Conservation (phyloP, 2,888 invertebrate species). For the Philonicus albiceps region DNA sequence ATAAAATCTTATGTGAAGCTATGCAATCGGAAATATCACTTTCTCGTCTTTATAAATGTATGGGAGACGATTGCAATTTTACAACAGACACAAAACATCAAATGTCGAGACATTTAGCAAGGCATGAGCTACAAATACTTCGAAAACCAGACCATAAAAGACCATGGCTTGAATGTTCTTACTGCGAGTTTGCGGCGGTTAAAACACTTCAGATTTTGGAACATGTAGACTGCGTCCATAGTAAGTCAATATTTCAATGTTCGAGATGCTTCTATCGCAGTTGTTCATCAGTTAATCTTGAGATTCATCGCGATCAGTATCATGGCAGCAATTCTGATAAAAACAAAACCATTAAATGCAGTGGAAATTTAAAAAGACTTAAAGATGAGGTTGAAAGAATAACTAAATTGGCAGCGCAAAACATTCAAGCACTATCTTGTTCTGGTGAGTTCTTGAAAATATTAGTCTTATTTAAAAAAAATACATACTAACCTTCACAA, state of each 20-base stretch:
- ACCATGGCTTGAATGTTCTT: constrained; percentile 23
- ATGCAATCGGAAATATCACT: not conserved
- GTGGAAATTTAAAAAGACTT: not conserved
- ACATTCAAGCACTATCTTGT: not conserved
- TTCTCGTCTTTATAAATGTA: not conserved
- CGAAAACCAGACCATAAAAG: not conserved
- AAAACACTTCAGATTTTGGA: not conserved
- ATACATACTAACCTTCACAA: not conserved
- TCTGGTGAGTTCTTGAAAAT: not conserved
- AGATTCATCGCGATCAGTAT: not conserved
- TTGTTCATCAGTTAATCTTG: not conserved
- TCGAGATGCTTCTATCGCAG: constrained; percentile 22
- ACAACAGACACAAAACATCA: not conserved
- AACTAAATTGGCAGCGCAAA: not conserved
- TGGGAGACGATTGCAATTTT: constrained; percentile 17
- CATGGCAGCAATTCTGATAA: not conserved
- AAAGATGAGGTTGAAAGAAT: not conserved
- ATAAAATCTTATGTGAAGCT: not conserved
- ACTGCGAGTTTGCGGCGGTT: not conserved
- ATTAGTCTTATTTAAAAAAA: not conserved
- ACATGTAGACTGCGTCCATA: not conserved
- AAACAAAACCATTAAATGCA: not conserved
- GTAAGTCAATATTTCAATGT: constrained; percentile 5
- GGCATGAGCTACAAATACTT: not conserved
- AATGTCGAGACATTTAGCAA: not conserved